Evolutionary conservation across 2,113 vertebrate species (phyloP).

Genomic region (Diphyllodes magnificus): DNA sequence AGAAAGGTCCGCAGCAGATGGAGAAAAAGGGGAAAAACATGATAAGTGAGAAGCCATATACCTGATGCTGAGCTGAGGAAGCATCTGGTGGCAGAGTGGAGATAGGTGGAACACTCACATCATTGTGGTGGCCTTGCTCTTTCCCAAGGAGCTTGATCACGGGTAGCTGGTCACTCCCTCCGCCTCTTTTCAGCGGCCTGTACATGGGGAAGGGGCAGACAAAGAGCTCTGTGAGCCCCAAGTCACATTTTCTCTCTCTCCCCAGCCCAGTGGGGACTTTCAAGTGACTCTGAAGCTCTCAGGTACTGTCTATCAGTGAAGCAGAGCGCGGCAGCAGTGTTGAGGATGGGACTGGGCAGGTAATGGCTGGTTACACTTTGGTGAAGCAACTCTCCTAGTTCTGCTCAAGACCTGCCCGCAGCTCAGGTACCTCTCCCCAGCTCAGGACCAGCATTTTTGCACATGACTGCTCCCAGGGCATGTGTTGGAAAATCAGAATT

Average conservation of each 20-base stretch:
- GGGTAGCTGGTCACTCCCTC: background rate
- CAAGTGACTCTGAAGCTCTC: background rate
- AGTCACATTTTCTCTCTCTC: background rate
- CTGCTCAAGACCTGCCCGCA: background rate
- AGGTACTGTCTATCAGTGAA: background rate
- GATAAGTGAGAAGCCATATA: background rate
- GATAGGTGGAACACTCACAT: background rate
- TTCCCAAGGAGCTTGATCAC: background rate
- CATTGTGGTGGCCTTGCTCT: background rate
- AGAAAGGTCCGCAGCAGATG: background rate
- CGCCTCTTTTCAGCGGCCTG: background rate
- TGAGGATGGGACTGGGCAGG: background rate
- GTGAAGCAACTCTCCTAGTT: background rate
- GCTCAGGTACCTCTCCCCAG: fast-evolving
- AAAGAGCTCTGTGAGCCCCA: background rate
- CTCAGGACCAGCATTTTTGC: background rate
- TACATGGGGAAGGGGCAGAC: background rate
- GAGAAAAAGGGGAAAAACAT: fast-evolving
- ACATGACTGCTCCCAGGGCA: too few relatives aligned
- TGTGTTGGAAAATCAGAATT: background rate
- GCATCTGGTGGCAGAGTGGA: background rate
- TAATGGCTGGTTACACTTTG: background rate
- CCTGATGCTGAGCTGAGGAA: background rate
- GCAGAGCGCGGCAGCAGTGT: background rate
- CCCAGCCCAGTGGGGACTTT: background rate